These are phyloP conservation scores for Calliphora vomitoria DNA, from an alignment of 2,888 invertebrate genomes.

Conservation along the genomic window DNA sequence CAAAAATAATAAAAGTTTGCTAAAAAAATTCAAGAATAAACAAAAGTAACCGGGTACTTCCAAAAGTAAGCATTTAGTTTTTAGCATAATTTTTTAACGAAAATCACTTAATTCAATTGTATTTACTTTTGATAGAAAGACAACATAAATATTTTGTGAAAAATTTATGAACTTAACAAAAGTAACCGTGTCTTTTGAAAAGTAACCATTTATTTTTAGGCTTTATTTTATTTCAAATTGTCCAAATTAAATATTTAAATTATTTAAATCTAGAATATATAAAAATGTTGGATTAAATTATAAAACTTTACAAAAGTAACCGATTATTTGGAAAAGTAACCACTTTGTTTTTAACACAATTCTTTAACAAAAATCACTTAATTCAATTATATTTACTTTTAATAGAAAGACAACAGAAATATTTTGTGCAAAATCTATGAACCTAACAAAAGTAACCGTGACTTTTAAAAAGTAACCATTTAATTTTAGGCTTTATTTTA, in stretches of 20 bases:
- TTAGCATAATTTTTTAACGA: too few species aligned
- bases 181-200: neutral
- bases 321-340: neutral
- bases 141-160: neutral
- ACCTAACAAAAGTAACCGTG: neutral
- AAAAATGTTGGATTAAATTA: neutral
- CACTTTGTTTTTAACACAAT: neutral
- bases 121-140: too few species aligned
- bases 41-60: neutral
- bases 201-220: neutral
- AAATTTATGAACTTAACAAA: neutral
- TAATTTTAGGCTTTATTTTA: neutral
- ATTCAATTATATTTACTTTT: neutral
- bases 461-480: neutral
- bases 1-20: too few species aligned
- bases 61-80: too few species aligned
- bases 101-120: too few species aligned
- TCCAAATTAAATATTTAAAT: too few species aligned
- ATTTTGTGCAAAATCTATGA: too few species aligned
- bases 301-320: neutral
- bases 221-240: too few species aligned
- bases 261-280: too few species aligned
- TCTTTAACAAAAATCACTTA: neutral
- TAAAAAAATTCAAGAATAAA: too few species aligned
- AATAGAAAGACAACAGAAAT: too few species aligned